Base-by-base conservation (phyloP, 2,113 vertebrate species). In the Acrocephalus arundinaceus region DNA sequence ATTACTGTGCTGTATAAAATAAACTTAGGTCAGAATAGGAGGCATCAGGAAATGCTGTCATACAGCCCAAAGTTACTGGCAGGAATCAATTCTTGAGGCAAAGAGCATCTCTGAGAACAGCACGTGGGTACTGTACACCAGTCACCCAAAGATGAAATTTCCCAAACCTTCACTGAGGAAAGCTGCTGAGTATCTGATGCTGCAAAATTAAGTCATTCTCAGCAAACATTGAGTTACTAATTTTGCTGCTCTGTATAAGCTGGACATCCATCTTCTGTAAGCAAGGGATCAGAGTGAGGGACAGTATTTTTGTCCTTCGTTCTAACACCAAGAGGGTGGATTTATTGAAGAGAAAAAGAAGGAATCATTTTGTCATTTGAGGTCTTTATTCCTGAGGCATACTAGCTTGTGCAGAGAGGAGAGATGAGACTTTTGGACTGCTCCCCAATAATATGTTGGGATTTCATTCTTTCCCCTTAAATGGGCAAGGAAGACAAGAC, bases 401-500 rank as follows among this genome's bases (percentile, higher is more conserved):
- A 23, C 15, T 85, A 66, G 18, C 22, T 75, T 59, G 23, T 41
- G 10, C 30, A 57, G 66, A 70, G 13, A 89, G 24, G 10, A 95
- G 37, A 93, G 48, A 81, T 52, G 65, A 67, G 59, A 33, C 33
- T 93, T 90, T 87, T 94, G 94, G 95, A 94, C 59, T 66, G n/a
- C 15, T 85, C 90, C 81, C 58, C 75, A 85, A 71, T 68, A 95
- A 66, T 77, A 70, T 2, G 0, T 51, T 58, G 51, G 22, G 91
- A 84, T 94, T 94, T 94, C 89, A 95, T 94, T 96, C 65, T 79
- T 94, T 93, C 87, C 61, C 89, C 87, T 93, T 96, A 92, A 91
- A 96, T 62, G 84, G 87, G 15, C 79, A 93, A 37, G 30, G 49
- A 92, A 71, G 30, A 76, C 81, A 82, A 89, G 79, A 80, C 24